A percentile compares a stretch with the other conserved stretches of the same genome.
phyloP scores from a whole-genome alignment of 2,888 invertebrate genomes.

The Drosophila nigricruria region DNA sequence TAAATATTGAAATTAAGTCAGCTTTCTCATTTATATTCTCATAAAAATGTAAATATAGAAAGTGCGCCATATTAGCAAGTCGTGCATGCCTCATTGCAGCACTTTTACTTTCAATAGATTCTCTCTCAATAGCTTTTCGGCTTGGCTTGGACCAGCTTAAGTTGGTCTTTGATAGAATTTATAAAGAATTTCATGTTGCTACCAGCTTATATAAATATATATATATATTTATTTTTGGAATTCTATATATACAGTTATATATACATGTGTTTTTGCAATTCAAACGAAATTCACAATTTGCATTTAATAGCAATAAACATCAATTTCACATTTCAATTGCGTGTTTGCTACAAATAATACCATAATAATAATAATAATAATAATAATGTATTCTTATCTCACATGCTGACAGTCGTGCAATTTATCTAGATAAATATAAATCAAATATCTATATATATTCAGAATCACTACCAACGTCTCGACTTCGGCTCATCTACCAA shows the following conservation, averaged over 20 bases:
- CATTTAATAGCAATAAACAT: conserved; percentile 48
- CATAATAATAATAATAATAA: conserved; percentile 1
- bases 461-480: conserved; percentile 53
- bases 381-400: conserved; percentile 29
- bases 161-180: conserved; percentile 32
- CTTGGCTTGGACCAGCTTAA: not conserved
- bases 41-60: not conserved
- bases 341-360: conserved; percentile 9
- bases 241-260: not conserved
- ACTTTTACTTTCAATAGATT: not conserved
- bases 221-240: conserved; percentile 41
- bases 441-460: conserved; percentile 1
- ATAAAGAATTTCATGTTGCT: conserved; percentile 27
- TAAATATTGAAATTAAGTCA: not conserved
- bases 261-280: conserved; percentile 12
- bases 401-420: conserved; percentile 26
- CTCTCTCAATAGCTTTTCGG: not conserved
- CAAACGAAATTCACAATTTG: conserved; percentile 39
- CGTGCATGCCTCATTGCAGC: not conserved
- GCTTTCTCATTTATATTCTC: too few species aligned
- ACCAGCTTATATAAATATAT: conserved; percentile 27
- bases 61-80: not conserved
- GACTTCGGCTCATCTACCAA: conserved; percentile 70
- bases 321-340: conserved; percentile 25
- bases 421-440: conserved; percentile 24